Evolutionary conservation across 2,797 vertebrate species (phyloP).

Genomic region (Mus spretus): DNA sequence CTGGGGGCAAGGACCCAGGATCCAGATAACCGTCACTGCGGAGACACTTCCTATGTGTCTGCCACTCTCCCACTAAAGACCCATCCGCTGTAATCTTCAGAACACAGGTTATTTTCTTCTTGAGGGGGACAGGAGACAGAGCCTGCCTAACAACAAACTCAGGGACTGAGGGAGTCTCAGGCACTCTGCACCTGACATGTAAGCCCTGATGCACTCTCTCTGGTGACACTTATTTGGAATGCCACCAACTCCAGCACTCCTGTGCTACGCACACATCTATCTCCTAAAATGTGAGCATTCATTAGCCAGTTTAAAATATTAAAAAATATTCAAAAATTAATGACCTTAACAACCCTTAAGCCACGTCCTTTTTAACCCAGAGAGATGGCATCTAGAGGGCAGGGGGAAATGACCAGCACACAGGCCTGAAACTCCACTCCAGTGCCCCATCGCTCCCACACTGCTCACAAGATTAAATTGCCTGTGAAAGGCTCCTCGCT

Average conservation of each 20-base stretch:
- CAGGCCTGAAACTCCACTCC: slow-evolving; percentile 79
- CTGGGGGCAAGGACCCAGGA: slow-evolving; percentile 38
- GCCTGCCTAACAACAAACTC: slow-evolving; percentile 41
- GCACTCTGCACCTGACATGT: slow-evolving; percentile 73
- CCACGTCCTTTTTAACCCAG: slow-evolving; percentile 85
- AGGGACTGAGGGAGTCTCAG: slow-evolving; percentile 50
- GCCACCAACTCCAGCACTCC: slow-evolving; percentile 86
- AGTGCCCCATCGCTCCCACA: slow-evolving; percentile 55
- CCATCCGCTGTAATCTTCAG: neutral
- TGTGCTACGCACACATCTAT: slow-evolving; percentile 44
- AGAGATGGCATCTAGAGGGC: slow-evolving; percentile 83
- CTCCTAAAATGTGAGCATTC: slow-evolving; percentile 74
- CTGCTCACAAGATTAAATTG: slow-evolving; percentile 85
- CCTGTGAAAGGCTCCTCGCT: slow-evolving; percentile 87
- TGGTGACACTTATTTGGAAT: slow-evolving; percentile 85
- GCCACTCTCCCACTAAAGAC: slow-evolving; percentile 51
- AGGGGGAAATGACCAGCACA: slow-evolving; percentile 83
- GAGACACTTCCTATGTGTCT: slow-evolving; percentile 21
- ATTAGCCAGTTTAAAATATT: slow-evolving; percentile 86
- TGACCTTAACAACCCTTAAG: slow-evolving; percentile 84
- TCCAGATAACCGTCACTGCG: slow-evolving; percentile 24
- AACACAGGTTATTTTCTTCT: neutral
- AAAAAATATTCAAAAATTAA: slow-evolving; percentile 87
- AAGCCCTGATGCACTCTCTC: slow-evolving; percentile 72
- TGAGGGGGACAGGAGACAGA: neutral